These are phyloP conservation scores for Eurytoma adleriae DNA, from an alignment of 2,888 invertebrate genomes.

Conservation along the genomic window DNA sequence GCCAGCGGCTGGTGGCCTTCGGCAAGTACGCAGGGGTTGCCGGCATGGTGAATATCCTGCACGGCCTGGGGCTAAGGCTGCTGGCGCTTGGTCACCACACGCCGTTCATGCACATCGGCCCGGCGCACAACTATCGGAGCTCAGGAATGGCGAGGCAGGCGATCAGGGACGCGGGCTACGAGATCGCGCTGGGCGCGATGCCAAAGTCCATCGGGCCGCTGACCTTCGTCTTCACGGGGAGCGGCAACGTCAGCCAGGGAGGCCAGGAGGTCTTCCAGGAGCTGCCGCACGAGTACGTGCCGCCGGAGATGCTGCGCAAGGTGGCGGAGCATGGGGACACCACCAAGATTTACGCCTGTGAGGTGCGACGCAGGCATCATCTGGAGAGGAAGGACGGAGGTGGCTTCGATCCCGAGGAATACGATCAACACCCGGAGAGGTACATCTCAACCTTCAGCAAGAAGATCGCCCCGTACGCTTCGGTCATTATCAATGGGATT, in stretches of 20 bases:
- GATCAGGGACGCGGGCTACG: constrained; percentile 98
- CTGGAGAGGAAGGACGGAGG: constrained; percentile 94
- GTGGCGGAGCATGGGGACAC: constrained; percentile 97
- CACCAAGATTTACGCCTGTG: constrained; percentile 97
- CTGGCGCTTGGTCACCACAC: constrained; percentile 98
- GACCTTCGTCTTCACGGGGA: constrained; percentile 98
- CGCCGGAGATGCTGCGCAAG: constrained; percentile 95
- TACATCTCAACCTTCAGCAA: constrained; percentile 98
- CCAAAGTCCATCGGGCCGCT: constrained; percentile 98
- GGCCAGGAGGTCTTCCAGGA: constrained; percentile 97
- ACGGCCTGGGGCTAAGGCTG: constrained; percentile 95
- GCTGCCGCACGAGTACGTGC: constrained; percentile 97
- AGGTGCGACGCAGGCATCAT: constrained; percentile 95
- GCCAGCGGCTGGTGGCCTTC: constrained; percentile 96
- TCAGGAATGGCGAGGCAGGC: constrained; percentile 98
- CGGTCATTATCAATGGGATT: constrained; percentile 97
- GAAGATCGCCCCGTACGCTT: constrained; percentile 98
- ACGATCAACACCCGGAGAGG: constrained; percentile 93
- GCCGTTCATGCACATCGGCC: constrained; percentile 99
- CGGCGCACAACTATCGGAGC: constrained; percentile 98
- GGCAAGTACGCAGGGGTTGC: constrained; percentile 99
- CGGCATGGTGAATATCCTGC: constrained; percentile 98
- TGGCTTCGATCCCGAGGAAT: constrained; percentile 92
- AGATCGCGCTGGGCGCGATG: constrained; percentile 96
- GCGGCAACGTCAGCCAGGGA: constrained; percentile 95